Evolutionary conservation across 2,888 invertebrate genomes (phyloP), one percentile per base, ranked within the genome.

Genomic region (Catocala nupta): DNA sequence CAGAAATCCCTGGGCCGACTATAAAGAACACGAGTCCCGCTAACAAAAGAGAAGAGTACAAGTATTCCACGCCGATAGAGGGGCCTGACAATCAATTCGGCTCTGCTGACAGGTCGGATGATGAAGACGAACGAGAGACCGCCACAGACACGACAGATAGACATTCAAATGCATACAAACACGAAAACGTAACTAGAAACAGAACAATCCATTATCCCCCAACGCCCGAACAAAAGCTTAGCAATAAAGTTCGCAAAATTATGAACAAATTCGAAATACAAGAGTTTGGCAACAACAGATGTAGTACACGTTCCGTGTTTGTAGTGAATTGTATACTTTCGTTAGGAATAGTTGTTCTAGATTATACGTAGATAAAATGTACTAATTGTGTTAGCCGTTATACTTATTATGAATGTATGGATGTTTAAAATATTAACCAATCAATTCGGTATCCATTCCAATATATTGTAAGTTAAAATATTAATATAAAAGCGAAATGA

Each of bases 1-100:
- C 94, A 97, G 97, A 97, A 92, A 97, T 97, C 77, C 96, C 96
- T n/a, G 96, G 96, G 42, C 96, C 96, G 8, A 95, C 96, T 47
- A 88, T 95, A 65, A 95, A 91, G 78, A 95, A 94, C 78, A 94
- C 95, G 53, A 92, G 95, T 73, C 94, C 95, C 44, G 88, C 90
- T 54, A 86, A 86, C 59, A 92, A 88, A 54, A 96, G 95, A 85
- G 96, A 96, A 86, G 96, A 96, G 63, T 90, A 84, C 73, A 90
- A 87, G 56, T 92, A 90, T 70, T 89, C 91, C 0, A 92, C 93
- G 3, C 88, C 92, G 47, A 78, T 93, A 74, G 91, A 93, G 80
- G 91, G 90, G 1, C 96, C 96, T 71, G 96, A 96, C 84, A 96
- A 96, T 79, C 96, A 96, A 79, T 96, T 95, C 70, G 96, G 96